Base-by-base conservation (phyloP, 1,140 invertebrate genomes). In the Euschistus heros region DNA sequence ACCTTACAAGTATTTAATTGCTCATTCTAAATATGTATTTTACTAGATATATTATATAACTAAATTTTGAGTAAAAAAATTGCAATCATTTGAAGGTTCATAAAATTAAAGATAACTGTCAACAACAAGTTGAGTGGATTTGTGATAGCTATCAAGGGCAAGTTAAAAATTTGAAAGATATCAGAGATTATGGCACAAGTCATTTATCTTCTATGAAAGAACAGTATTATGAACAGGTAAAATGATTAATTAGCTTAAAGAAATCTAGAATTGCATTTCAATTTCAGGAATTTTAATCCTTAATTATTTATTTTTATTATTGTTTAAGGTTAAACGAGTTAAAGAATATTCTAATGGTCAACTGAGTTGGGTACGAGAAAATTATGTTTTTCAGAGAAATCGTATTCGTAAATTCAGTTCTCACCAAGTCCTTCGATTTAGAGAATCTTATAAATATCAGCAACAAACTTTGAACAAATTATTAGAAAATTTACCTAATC, bases 391-490 rank as follows among this genome's bases (percentile, higher is more conserved):
- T 81, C 94, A 97, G 77, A 82, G 93, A 17, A 90, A 94, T 73
- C 87, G 93, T 72, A 93, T 97, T 63, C 81, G 92, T 17, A 96
- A 97, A 75, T 97, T 96, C 77, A 93, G 91, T 75, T 85, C 90
- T 0, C 89, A 94, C 72, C 93, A 97, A 74, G 84, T 95, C 42
- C 76, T 94, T 17, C 81, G 90, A 55, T 77, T 96, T 4, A 83
- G 92, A 8, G 92, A 96, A 75, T 91, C 90, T 7, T 96, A 94
- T 80, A 96, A 96, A 76, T 91, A 94, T 71, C 92, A 94, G 74
- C 93, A 96, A 74, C 90, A 93, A 75, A 93, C 92, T 4, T 76
- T 97, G 8, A 92, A 94, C 76, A 96, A 96, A 75, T 87, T 97
- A 1, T 74, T 97, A 42, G 94, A 97, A 74, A 95, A 93, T 73